Evolutionary conservation across 2,797 vertebrate genomes (phyloP).

Genomic region (Scolopax bukidnonensis): DNA sequence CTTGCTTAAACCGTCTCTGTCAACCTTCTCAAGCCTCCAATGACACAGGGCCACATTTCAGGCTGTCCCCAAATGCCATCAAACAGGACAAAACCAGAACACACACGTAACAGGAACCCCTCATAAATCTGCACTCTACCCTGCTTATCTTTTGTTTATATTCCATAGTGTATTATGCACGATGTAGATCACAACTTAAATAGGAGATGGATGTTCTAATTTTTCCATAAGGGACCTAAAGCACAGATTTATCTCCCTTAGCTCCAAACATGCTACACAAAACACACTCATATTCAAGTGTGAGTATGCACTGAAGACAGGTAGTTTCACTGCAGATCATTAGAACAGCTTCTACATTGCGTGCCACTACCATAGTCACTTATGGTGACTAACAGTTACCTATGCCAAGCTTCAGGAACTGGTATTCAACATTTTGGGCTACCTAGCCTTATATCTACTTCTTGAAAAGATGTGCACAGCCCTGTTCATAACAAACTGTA

Average conservation of each 20-base stretch:
- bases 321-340: neutral
- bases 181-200: neutral
- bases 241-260: neutral
- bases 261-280: neutral
- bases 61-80: neutral
- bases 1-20: neutral
- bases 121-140: neutral
- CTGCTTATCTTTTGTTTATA: neutral
- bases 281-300: accelerated
- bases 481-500: neutral
- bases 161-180: accelerated
- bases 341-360: neutral
- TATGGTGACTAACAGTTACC: neutral
- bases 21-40: neutral
- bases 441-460: neutral
- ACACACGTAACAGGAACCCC: neutral
- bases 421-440: neutral
- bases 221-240: neutral
- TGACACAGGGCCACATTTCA: neutral
- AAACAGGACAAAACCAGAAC: neutral
- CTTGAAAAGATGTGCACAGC: neutral
- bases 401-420: neutral
- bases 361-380: neutral
- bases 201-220: neutral
- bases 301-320: neutral